Base-by-base conservation (phyloP, 2,797 vertebrate genomes). In the Phoebastria nigripes region DNA sequence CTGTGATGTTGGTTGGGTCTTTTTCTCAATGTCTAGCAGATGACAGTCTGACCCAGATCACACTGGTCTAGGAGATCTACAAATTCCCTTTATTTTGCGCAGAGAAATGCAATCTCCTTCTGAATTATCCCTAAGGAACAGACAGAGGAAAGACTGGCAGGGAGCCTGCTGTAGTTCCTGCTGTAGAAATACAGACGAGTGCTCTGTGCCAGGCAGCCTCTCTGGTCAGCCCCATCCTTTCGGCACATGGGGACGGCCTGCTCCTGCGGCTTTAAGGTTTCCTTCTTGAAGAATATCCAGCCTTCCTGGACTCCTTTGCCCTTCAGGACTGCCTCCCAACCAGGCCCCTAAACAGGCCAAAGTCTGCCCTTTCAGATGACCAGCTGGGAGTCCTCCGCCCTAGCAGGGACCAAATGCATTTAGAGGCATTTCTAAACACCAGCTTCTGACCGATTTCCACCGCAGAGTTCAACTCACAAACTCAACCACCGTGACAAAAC, bases 231-330 rank as follows among this genome's bases (percentile, higher is more conserved):
- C 46, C 39, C 46, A 4, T 66, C 52, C 65, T 28, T 12, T 11
- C 2, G 4, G 67, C 29, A 25, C 52, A 29, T 0, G 12, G 22
- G 37, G 14, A 55, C 3, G 0, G 21, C 5, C 59, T 2, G n/a
- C 56, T 69, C 24, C n/a, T 11, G 13, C 14, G 3, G 11, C 51
- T 31, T 22, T 8, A 35, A 17, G 1, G 42, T 35, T 52, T 84
- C 52, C 17, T 66, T 31, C 21, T 12, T 13, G 66, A 62, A 42
- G 37, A 7, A 19, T 1, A 5, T 21, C 66, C 37, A 33, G 37
- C 18, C 33, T 78, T 19, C 28, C 54, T 15, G 25, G 42, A 42
- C 29, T 15, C n/a, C 49, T 72, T 10, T 51, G 16, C 51, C 37
- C n/a, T 51, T 13, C 44, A 65, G 41, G 14, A 17, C 29, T 39